Percentiles rank a stretch among this genome's conserved stretches.
These are phyloP conservation scores for Eidolon dupreanum DNA, from an alignment of 2,797 vertebrate genomes.

Conservation along the genomic window DNA sequence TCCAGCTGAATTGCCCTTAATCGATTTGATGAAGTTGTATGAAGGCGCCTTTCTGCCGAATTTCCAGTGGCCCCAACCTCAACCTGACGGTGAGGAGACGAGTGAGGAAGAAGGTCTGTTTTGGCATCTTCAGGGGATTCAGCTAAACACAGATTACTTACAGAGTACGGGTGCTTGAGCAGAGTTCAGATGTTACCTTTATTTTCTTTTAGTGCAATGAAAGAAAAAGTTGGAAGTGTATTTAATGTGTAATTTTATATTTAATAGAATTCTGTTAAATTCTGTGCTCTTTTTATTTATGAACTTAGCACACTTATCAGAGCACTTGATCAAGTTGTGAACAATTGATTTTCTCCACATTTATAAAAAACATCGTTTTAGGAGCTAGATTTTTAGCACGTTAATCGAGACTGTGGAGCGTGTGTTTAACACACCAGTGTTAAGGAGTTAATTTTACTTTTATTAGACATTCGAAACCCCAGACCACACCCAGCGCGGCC, in stretches of 20 bases:
- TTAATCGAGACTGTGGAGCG: background rate
- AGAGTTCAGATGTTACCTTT: background rate
- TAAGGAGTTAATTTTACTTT: background rate
- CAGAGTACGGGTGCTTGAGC: background rate
- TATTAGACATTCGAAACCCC: background rate
- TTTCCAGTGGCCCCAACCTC: constrained; percentile 93
- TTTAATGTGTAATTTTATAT: background rate
- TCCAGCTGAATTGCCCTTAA: constrained; percentile 94
- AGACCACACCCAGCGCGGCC: background rate
- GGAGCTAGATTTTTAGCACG: background rate
- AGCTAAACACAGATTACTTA: background rate
- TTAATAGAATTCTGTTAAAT: background rate
- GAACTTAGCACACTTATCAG: background rate
- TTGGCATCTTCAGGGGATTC: background rate
- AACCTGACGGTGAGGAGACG: constrained; percentile 90
- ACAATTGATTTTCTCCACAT: background rate
- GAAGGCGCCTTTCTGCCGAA: constrained; percentile 94
- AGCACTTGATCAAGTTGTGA: background rate
- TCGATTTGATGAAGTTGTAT: constrained; percentile 94
- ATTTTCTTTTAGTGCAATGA: background rate
- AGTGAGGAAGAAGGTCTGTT: constrained; percentile 86
- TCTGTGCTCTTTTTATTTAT: background rate
- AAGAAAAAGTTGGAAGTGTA: background rate
- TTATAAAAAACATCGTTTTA: background rate
- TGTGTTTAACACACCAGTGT: background rate